Evolutionary conservation across 2,888 invertebrate species (phyloP).

Genomic region (Tuta absoluta): DNA sequence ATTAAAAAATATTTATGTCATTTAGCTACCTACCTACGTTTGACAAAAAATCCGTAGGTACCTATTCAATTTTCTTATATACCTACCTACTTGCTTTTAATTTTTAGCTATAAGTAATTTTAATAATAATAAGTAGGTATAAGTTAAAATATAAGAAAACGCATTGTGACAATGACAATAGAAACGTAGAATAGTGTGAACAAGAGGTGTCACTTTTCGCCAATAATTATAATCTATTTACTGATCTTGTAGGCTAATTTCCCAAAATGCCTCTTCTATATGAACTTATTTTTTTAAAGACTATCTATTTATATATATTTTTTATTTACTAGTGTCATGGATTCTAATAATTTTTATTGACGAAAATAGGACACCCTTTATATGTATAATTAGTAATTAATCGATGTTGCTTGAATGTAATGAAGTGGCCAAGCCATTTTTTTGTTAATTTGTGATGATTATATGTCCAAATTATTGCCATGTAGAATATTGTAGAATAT

Average conservation of each 20-base stretch:
- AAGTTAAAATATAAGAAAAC: constrained; percentile 8
- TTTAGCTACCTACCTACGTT: too few relatives aligned
- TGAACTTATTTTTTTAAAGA: too few relatives aligned
- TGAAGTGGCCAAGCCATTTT: constrained; percentile 12
- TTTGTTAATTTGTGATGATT: constrained; percentile 1
- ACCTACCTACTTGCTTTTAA: too few relatives aligned
- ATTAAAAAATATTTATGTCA: too few relatives aligned
- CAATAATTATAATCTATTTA: not conserved
- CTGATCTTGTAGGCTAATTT: not conserved
- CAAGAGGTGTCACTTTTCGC: not conserved
- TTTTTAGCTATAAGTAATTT: too few relatives aligned
- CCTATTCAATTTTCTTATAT: too few relatives aligned
- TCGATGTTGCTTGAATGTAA: constrained; percentile 17
- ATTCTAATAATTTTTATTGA: not conserved
- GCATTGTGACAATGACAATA: constrained; percentile 74
- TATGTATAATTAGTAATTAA: not conserved
- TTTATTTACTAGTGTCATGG: too few relatives aligned
- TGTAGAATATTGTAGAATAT: not conserved
- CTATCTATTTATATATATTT: too few relatives aligned
- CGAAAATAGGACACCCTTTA: not conserved
- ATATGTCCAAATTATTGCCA: not conserved
- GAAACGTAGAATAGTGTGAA: constrained; percentile 45
- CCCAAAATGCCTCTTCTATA: too few relatives aligned
- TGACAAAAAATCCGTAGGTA: not conserved
- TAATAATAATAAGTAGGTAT: not conserved